These are phyloP conservation scores for Amblyjoppa proteus DNA, from an alignment of 2,888 invertebrate genomes.

Conservation along the genomic window DNA sequence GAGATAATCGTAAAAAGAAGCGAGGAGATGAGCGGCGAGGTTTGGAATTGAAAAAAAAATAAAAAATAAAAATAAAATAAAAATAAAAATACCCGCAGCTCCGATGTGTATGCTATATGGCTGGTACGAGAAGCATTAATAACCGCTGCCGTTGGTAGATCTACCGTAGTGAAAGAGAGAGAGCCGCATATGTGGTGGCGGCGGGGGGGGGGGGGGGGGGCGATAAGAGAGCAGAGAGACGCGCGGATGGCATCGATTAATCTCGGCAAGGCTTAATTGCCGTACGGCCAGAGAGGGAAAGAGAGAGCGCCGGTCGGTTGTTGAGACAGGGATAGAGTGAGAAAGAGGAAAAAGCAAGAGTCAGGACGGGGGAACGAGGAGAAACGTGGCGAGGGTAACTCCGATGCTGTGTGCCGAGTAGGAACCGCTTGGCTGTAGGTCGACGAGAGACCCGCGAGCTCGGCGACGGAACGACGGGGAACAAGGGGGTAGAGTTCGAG, in stretches of 20 bases:
- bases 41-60: background rate
- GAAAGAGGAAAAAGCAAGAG: constrained; percentile 21
- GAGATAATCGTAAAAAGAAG: background rate
- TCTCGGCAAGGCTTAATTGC: constrained; percentile 71
- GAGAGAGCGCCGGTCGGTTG: constrained; percentile 1
- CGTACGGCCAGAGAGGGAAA: constrained; percentile 38
- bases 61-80: background rate
- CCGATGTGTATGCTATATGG: background rate
- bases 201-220: background rate
- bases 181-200: too few relatives aligned
- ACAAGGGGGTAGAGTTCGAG: constrained; percentile 1
- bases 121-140: constrained; percentile 47
- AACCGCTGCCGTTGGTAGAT: constrained; percentile 17
- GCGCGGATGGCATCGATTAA: constrained; percentile 69
- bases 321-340: background rate
- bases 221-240: constrained; percentile 69
- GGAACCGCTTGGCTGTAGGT: constrained; percentile 34
- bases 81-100: background rate
- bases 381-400: constrained; percentile 18
- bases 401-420: constrained; percentile 12
- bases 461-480: background rate
- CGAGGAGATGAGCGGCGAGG: background rate
- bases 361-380: constrained; percentile 6
- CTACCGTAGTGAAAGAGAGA: constrained; percentile 7
- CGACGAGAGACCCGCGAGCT: constrained; percentile 41